Evolutionary conservation across 1,140 invertebrate species (phyloP).

Genomic region (Prorops nasuta): DNA sequence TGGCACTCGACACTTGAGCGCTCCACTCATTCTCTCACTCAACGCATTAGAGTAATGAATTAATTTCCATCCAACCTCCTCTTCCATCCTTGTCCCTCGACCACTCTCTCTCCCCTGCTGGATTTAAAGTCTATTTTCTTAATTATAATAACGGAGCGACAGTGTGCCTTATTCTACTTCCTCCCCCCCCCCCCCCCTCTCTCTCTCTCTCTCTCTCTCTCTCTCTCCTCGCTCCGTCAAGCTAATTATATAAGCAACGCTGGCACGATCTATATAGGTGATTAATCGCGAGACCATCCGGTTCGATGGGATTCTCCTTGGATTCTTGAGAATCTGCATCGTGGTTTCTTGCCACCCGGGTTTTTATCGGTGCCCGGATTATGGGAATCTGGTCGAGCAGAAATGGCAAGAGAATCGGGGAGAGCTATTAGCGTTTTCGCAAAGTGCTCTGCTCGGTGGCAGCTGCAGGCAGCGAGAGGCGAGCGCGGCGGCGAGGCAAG

Average conservation of each 20-base stretch:
- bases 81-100: constrained; percentile 19
- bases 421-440: no score
- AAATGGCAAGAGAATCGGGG: no score
- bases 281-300: no score
- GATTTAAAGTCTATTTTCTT: constrained; percentile 45
- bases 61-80: constrained; percentile 51
- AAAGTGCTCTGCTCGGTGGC: no score
- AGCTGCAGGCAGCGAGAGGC: no score
- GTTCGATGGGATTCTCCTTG: no score
- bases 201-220: background rate
- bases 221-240: background rate
- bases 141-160: constrained; percentile 49
- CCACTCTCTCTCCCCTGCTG: constrained; percentile 16
- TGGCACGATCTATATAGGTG: no score
- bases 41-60: constrained; percentile 59
- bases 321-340: no score
- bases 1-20: constrained; percentile 47
- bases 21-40: constrained; percentile 45
- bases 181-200: background rate
- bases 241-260: background rate
- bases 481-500: no score
- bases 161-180: constrained; percentile 18
- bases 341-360: no score
- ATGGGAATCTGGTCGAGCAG: no score
- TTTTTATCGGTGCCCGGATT: no score